Base-by-base conservation (phyloP, 2,888 invertebrate species). In the Agrotis puta region DNA sequence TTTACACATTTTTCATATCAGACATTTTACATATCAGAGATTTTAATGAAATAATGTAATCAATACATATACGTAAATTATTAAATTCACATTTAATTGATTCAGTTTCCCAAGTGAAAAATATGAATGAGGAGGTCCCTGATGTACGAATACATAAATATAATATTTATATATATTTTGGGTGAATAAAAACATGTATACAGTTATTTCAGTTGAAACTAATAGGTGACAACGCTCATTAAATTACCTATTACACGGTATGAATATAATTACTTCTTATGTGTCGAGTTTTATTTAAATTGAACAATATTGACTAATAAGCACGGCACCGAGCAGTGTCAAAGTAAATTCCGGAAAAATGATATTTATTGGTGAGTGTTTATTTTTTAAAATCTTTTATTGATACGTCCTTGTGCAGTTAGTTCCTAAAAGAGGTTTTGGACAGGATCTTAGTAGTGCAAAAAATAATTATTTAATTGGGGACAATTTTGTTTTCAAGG, bases 321-420 rank as follows among this genome's bases (percentile, higher is more conserved):
- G 53, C 33, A 64, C 66, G 47, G 48, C 43, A 56, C 45, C 22
- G 22, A 22, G 13, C n/a, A 18, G 33, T 33, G 33, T 56, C 6
- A 13, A 7, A 33, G 1, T 57, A 16, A 43, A 18, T 54, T 72
- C 54, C 22, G 43, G 54, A 50, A 72, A 33, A 63, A 79, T 79
- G 79, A 22, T 81, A 58, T 14, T 68, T 53, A 56, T 45, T 68
- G 77, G 79, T 79, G n/a, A 79, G 79, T 72, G 11, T 24, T 58
- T 51, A 57, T 47, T 45, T 27, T 59, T n/a, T 33, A 14, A 33
- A 5, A 3, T 53, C 9, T 24, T 24, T 9, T 54, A 24, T 27
- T 22, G 27, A 27, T 27, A 18, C 11, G 16, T 24, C 53, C 24
- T 22, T 53, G 3, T 18, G 3, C 3, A 27, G 9, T 3, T 27